Percentiles rank a stretch among this genome's conserved stretches.
Conservation (phyloP, 2,797 vertebrate genomes). For the Gallinago solitaria region DNA sequence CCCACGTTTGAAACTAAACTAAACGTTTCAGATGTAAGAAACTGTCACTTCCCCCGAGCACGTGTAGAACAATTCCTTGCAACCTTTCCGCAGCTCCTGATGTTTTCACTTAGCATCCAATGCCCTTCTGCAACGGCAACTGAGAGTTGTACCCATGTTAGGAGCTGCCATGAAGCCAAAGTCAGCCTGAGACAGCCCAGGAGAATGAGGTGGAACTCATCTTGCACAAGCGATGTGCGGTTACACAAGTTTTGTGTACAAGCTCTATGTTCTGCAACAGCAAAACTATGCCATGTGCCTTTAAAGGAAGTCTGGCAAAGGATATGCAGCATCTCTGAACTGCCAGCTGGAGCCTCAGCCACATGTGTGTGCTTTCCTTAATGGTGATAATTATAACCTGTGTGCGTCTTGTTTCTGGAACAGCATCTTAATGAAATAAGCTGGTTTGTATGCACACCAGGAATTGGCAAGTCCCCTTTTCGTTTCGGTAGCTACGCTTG, state of each 20-base stretch:
- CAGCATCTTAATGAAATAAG: neutral
- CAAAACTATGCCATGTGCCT: neutral
- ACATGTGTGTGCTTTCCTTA: neutral
- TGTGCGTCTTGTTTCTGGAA: neutral
- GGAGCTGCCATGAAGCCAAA: neutral
- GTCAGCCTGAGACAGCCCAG: neutral
- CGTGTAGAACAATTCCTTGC: neutral
- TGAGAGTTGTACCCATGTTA: fast-evolving
- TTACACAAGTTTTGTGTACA: neutral
- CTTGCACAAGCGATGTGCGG: fast-evolving
- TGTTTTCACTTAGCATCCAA: fast-evolving
- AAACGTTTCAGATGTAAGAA: neutral
- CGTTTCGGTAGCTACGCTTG: neutral
- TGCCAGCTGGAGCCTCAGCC: neutral
- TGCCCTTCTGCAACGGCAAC: neutral
- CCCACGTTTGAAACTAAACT: neutral
- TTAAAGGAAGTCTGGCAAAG: neutral
- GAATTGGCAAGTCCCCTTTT: neutral
- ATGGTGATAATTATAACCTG: neutral
- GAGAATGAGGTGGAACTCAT: neutral
- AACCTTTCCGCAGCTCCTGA: neutral
- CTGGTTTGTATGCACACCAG: neutral
- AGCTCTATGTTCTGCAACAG: fast-evolving
- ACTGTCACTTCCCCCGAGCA: neutral
- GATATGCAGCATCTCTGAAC: neutral